phyloP scores from a whole-genome alignment of 2,797 vertebrate species.

The Nothura maculosa region DNA sequence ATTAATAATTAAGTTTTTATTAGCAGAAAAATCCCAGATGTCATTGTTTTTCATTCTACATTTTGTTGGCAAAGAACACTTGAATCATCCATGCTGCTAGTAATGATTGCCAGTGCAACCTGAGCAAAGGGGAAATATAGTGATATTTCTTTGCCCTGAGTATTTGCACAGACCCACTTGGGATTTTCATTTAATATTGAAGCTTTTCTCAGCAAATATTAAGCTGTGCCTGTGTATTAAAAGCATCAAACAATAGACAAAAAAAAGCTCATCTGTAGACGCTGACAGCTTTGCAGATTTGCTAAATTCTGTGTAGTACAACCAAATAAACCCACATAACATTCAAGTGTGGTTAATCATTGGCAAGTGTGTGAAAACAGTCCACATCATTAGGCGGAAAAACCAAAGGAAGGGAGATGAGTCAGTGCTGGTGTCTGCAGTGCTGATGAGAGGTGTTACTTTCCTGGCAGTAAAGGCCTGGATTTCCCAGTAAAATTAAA shows the following conservation, averaged over 20 bases:
- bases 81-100: background rate
- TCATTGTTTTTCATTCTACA: slow-evolving; percentile 32
- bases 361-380: slow-evolving; percentile 30
- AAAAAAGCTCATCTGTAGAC: background rate
- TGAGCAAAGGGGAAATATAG: background rate
- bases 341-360: background rate
- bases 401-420: slow-evolving; percentile 12
- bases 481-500: slow-evolving; percentile 59
- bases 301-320: slow-evolving; percentile 8
- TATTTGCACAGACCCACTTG: background rate
- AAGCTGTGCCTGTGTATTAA: background rate
- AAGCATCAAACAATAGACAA: background rate
- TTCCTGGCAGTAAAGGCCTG: slow-evolving; percentile 39
- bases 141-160: background rate
- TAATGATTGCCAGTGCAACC: background rate
- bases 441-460: slow-evolving; percentile 61
- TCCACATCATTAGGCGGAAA: slow-evolving; percentile 54
- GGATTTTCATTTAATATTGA: slow-evolving; percentile 21
- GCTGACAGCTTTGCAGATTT: slow-evolving; percentile 8
- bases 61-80: slow-evolving; percentile 19
- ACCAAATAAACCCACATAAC: background rate
- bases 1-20: slow-evolving; percentile 63
- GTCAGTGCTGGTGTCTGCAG: slow-evolving; percentile 15
- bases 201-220: background rate
- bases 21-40: slow-evolving; percentile 51